Evolutionary conservation across 2,113 vertebrate genomes (phyloP).

Genomic region (Stomatorhinus ivindoensis): DNA sequence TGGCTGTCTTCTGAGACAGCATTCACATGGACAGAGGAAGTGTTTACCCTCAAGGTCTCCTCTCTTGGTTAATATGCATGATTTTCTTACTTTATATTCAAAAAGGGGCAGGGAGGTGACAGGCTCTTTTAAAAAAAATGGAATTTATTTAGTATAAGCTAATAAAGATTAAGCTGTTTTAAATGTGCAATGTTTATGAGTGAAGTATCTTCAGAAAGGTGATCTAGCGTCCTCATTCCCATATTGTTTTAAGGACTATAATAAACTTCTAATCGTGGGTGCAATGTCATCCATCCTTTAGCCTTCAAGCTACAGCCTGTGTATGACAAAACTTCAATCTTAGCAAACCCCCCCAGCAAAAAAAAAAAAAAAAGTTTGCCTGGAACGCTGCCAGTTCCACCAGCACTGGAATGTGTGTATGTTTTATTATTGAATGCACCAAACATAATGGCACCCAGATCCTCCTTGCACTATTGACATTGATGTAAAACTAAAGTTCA

Average conservation of each 20-base stretch:
- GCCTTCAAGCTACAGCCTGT: background rate
- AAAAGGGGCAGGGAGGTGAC: constrained; percentile 46
- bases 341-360: background rate
- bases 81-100: constrained; percentile 46
- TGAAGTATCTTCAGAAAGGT: background rate
- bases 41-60: constrained; percentile 26
- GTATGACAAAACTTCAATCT: background rate
- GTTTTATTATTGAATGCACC: background rate
- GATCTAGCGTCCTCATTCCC: background rate
- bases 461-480: background rate
- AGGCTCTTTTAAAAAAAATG: constrained; percentile 17
- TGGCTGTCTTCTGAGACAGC: constrained; percentile 33
- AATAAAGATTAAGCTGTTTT: background rate
- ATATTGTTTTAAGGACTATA: background rate
- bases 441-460: background rate
- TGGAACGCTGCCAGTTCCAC: background rate
- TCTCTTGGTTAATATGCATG: constrained; percentile 55
- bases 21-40: constrained; percentile 44
- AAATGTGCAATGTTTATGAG: background rate
- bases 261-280: background rate
- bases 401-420: background rate
- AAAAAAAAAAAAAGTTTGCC: background rate
- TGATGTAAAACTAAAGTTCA: background rate
- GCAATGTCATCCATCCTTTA: background rate
- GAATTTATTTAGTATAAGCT: constrained; percentile 5